Conservation (phyloP, 1,140 invertebrate genomes). For the Diorhabda carinulata region DNA sequence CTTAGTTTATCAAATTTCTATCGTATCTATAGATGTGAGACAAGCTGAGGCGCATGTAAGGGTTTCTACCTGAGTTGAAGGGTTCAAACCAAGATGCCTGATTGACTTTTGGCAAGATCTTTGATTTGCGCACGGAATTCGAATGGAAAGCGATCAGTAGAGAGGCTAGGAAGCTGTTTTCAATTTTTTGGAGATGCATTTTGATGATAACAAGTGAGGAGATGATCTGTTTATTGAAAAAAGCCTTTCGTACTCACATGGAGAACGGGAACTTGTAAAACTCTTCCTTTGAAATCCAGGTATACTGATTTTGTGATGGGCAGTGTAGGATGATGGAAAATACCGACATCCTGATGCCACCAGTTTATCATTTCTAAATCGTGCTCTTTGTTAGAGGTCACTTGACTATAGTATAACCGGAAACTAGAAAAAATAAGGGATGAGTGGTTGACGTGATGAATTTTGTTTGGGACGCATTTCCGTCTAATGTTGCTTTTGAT, state of each 20-base stretch:
- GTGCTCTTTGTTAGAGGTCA: slow-evolving; percentile 51
- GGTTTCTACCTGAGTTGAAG: too few relatives aligned
- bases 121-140: too few relatives aligned
- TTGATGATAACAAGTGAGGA: not conserved
- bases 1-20: too few relatives aligned
- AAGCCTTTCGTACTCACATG: slow-evolving; percentile 52
- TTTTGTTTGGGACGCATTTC: not conserved
- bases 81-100: too few relatives aligned
- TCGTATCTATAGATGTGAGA: too few relatives aligned
- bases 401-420: slow-evolving; percentile 66
- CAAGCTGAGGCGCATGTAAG: too few relatives aligned
- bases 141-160: too few relatives aligned
- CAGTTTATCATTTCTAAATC: slow-evolving; percentile 61
- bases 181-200: not conserved
- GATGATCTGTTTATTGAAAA: too few relatives aligned
- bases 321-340: slow-evolving; percentile 60
- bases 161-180: too few relatives aligned
- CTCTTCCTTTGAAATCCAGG: slow-evolving; percentile 57
- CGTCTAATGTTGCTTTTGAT: not conserved
- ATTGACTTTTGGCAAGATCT: too few relatives aligned
- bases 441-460: not conserved
- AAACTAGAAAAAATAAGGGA: slow-evolving; percentile 45
- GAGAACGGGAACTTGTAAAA: slow-evolving; percentile 62
- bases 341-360: slow-evolving; percentile 56
- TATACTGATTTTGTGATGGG: slow-evolving; percentile 57